A percentile compares a stretch with the other conserved stretches of the same genome.
Conservation (phyloP, 2,113 vertebrate species). For the Pardalotus punctatus region DNA sequence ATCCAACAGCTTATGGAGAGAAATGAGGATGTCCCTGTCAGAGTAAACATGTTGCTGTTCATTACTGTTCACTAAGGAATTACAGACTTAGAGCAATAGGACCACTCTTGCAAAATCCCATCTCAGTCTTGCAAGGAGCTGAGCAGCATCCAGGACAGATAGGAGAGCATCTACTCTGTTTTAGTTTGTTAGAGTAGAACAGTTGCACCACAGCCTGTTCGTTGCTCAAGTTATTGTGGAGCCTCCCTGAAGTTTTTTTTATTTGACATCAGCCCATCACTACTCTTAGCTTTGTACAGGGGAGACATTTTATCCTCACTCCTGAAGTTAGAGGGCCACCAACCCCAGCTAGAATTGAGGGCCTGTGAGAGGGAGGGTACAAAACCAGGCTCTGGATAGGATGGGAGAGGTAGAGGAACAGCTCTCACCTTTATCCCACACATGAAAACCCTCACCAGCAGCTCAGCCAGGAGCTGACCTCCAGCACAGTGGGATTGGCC, state of each 20-base stretch:
- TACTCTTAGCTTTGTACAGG: not conserved
- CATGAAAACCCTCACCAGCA: rapidly evolving
- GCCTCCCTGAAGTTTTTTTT: not conserved
- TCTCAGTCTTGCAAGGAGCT: not conserved
- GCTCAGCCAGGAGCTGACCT: not conserved
- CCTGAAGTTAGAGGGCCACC: not conserved
- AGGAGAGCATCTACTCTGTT: not conserved
- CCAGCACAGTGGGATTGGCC: too few species aligned
- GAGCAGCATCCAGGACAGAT: not conserved
- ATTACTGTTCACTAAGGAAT: not conserved
- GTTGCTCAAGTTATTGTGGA: rapidly evolving
- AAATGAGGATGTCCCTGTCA: not conserved
- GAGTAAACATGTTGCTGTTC: not conserved
- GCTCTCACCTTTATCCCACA: not conserved
- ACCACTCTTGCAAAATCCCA: not conserved
- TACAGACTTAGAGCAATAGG: not conserved
- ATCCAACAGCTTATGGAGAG: not conserved
- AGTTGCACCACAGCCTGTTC: not conserved
- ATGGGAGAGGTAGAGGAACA: rapidly evolving
- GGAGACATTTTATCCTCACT: not conserved
- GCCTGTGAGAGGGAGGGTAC: not conserved
- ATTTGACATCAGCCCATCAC: not conserved
- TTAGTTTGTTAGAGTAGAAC: not conserved
- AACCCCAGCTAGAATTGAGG: not conserved
- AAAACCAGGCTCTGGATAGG: not conserved